Conservation (phyloP, 2,113 vertebrate genomes). For the Tricholaema leucomelas region DNA sequence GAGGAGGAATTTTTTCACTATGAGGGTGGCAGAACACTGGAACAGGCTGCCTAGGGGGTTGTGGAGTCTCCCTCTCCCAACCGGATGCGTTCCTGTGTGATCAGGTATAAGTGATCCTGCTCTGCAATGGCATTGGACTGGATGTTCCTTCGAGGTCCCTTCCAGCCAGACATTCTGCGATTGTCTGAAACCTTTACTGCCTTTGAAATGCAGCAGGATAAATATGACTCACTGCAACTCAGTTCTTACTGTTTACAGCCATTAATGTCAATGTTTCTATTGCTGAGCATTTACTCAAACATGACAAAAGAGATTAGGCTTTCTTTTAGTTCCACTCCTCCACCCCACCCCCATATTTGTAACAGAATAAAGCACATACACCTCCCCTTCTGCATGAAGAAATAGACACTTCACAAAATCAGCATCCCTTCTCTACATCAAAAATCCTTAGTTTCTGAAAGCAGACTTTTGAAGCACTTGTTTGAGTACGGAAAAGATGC, state of each 20-base stretch:
- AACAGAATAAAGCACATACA: background rate
- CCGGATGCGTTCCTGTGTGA: too few species aligned
- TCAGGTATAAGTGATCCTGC: too few species aligned
- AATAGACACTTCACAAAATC: background rate
- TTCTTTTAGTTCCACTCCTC: background rate
- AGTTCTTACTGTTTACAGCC: background rate
- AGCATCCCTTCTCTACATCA: background rate
- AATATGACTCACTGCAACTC: background rate
- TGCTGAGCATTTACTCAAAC: background rate
- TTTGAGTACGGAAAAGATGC: background rate
- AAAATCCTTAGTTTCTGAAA: background rate
- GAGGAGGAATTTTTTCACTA: too few species aligned
- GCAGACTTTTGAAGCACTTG: background rate
- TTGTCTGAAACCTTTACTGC: background rate
- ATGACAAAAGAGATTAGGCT: background rate
- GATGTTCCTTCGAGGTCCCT: too few species aligned
- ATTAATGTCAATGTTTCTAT: background rate
- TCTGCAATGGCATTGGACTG: too few species aligned
- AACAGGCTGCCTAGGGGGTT: too few species aligned
- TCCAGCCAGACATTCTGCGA: too few species aligned
- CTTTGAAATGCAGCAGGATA: background rate
- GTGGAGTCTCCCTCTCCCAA: too few species aligned
- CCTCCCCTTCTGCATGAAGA: background rate
- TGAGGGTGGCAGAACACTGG: too few species aligned
- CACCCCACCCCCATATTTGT: background rate